These are phyloP conservation scores for Falco novaeseelandiae DNA, from an alignment of 2,797 vertebrate genomes.

Conservation along the genomic window DNA sequence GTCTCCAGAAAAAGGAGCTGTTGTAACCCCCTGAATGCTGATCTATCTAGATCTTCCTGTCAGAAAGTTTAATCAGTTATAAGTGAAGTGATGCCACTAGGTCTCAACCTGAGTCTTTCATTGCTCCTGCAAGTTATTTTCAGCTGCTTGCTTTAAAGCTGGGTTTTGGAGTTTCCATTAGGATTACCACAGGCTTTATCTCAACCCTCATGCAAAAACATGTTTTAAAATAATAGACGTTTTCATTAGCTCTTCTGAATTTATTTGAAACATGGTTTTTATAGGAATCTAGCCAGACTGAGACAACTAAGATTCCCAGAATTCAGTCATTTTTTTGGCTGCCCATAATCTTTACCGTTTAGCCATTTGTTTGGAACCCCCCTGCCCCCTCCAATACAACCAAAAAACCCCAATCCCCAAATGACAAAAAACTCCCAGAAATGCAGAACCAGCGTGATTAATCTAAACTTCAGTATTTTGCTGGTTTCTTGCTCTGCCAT, in stretches of 20 bases:
- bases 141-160: neutral
- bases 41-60: neutral
- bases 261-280: neutral
- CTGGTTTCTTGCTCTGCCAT: neutral
- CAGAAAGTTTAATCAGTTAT: neutral
- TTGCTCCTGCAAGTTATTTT: neutral
- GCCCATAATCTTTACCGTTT: neutral
- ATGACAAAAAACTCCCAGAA: neutral
- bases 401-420: neutral
- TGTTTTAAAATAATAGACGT: neutral
- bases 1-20: neutral
- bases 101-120: neutral
- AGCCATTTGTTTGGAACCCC: neutral
- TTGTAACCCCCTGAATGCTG: neutral
- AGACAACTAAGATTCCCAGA: neutral
- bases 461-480: fast-evolving
- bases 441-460: neutral
- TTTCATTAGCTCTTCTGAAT: neutral
- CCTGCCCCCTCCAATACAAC: neutral
- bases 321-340: neutral
- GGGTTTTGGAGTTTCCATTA: neutral
- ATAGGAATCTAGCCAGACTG: neutral
- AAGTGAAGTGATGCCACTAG: neutral
- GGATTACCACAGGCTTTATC: neutral
- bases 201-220: neutral